Percentiles rank a stretch among this genome's conserved stretches.
Evolutionary conservation across 2,888 invertebrate genomes (phyloP).

Genomic region (Tetranychus truncatus): DNA sequence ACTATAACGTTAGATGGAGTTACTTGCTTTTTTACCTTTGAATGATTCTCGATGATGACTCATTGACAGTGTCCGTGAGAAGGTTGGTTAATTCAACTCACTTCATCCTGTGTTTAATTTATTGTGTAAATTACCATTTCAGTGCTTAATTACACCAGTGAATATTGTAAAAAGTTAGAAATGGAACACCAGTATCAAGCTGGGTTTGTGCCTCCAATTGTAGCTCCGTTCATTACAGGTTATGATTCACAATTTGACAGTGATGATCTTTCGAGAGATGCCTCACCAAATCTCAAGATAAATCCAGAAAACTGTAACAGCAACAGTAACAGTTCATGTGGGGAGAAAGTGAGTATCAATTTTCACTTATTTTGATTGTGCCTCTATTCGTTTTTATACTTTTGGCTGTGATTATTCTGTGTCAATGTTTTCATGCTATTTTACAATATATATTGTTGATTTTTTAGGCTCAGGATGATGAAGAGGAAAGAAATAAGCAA

Average conservation of each 20-base stretch:
- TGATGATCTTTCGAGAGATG: neutral
- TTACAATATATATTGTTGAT: neutral
- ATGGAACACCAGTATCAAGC: slow-evolving; percentile 56
- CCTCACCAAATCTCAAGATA: neutral
- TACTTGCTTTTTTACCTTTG: no score
- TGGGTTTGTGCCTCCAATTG: slow-evolving; percentile 68
- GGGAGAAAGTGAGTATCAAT: neutral
- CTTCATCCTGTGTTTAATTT: no score
- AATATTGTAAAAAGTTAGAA: no score
- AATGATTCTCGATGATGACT: no score
- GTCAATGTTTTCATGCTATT: neutral
- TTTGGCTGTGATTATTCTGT: neutral
- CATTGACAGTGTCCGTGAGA: no score
- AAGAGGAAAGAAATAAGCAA: slow-evolving; percentile 88
- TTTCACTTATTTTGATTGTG: neutral
- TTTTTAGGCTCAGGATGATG: slow-evolving; percentile 46
- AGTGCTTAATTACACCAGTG: no score
- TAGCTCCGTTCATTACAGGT: slow-evolving; percentile 20
- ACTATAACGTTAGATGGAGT: no score
- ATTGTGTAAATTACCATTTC: no score
- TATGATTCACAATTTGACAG: neutral
- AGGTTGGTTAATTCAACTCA: no score
- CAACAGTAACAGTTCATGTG: neutral
- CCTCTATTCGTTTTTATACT: neutral
- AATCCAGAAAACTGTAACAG: neutral